Conservation (phyloP, 2,797 vertebrate species). For the Sebastes alutus region DNA sequence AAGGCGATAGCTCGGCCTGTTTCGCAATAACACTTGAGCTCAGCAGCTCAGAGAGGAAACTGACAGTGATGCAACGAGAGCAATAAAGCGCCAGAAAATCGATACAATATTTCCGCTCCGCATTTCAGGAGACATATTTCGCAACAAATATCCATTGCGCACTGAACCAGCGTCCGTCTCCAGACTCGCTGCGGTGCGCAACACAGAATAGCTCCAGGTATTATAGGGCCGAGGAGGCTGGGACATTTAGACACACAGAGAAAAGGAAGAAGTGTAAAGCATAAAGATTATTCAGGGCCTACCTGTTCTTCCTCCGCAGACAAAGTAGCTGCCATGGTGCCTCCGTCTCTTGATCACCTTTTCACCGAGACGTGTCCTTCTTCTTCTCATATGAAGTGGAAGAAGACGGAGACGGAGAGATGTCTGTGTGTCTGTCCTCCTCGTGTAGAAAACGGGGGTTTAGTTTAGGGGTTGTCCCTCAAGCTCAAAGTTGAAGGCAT, state of each 20-base stretch:
- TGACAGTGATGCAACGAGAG: constrained; percentile 53
- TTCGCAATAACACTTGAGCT: constrained; percentile 35
- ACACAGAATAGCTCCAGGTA: constrained; percentile 32
- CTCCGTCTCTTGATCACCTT: constrained; percentile 46
- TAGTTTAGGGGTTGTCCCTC: constrained; percentile 44
- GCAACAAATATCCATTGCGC: constrained; percentile 55
- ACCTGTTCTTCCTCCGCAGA: constrained; percentile 95
- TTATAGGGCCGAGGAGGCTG: not conserved
- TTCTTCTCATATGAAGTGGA: constrained; percentile 30
- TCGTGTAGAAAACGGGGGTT: constrained; percentile 38
- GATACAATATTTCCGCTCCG: constrained; percentile 69
- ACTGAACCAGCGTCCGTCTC: not conserved
- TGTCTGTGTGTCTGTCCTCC: constrained; percentile 32
- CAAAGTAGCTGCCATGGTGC: constrained; percentile 89
- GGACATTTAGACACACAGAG: not conserved
- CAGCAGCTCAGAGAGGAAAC: constrained; percentile 20
- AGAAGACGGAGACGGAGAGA: constrained; percentile 26
- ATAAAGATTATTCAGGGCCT: constrained; percentile 51
- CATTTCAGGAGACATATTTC: constrained; percentile 42
- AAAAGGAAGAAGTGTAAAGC: not conserved
- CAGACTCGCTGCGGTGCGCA: constrained; percentile 16
- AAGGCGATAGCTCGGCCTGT: constrained; percentile 23
- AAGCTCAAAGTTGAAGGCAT: constrained; percentile 50
- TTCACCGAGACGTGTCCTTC: constrained; percentile 55
- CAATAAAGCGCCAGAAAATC: constrained; percentile 66